Evolutionary conservation across 2,797 vertebrate genomes (phyloP).

Genomic region (Fistularia tabacaria): DNA sequence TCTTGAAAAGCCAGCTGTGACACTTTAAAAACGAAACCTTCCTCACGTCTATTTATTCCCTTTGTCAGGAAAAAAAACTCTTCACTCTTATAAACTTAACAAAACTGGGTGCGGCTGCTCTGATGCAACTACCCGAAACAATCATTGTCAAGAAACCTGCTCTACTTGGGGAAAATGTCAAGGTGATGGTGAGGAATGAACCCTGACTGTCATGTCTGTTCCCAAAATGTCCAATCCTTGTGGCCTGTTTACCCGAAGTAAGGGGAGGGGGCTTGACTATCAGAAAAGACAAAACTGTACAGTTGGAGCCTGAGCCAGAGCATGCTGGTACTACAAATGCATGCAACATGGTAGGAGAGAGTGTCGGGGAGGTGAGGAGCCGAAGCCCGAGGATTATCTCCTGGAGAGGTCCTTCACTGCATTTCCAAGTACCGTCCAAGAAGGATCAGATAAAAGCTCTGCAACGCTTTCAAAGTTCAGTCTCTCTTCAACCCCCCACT

Average conservation of each 20-base stretch:
- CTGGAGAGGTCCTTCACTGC: conserved; percentile 12
- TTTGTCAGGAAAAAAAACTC: conserved; percentile 44
- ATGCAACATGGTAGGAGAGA: conserved; percentile 40
- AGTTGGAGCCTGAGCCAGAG: conserved; percentile 66
- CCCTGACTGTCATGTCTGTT: conserved; percentile 8
- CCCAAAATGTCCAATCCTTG: not conserved
- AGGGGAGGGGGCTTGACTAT: conserved; percentile 42
- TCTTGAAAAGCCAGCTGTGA: too few species aligned
- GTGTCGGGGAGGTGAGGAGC: conserved; percentile 23
- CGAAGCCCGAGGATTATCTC: too few species aligned
- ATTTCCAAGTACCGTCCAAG: conserved; percentile 10
- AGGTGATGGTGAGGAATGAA: not conserved
- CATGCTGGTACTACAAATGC: conserved; percentile 67
- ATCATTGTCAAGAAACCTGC: conserved; percentile 38
- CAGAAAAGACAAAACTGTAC: conserved; percentile 53
- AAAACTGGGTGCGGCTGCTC: conserved; percentile 42
- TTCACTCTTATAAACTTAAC: conserved; percentile 43
- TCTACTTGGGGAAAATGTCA: conserved; percentile 1
- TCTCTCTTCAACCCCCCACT: conserved; percentile 8
- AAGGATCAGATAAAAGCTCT: conserved; percentile 22
- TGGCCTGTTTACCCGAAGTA: conserved; percentile 45
- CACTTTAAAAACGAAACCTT: too few species aligned
- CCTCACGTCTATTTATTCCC: conserved; percentile 22
- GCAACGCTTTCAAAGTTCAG: conserved; percentile 33
- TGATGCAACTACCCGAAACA: conserved; percentile 40